Base-by-base conservation (phyloP, 2,113 vertebrate species). In the Nyctereutes procyonoides region DNA sequence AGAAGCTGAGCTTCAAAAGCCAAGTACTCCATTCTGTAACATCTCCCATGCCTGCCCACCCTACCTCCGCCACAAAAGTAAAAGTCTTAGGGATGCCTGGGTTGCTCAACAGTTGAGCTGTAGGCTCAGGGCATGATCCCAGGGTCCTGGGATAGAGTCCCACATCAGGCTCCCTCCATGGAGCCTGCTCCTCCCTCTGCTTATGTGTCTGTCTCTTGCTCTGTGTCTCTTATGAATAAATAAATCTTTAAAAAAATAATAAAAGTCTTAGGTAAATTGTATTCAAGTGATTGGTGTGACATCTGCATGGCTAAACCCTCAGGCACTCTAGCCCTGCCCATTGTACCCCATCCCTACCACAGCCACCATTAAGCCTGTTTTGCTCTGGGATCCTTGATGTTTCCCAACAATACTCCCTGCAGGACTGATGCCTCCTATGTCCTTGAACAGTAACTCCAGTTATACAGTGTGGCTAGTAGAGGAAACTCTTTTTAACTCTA, bases 211-310 rank as follows among this genome's bases (percentile, higher is more conserved):
- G 43, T 43, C 43, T 43, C 43, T 43, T 43, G 43, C 43, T 43
- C 43, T 43, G 43, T 43, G 43, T 43, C 43, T 43, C 43, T 43
- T 43, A 43, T 43, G 43, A 43, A 6, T 43, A 43, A 43, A 43
- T 43, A 43, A 43, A 43, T 43, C 43, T 43, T 43, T 7, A 43
- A 43, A 43, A 43, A 43, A 43, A 43, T 43, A 43, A 43, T 69
- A 30, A 67, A 62, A 82, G 28, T 56, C 30, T 63, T 88, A 9
- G 60, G 22, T 94, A 95, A 90, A 93, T 84, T 93, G 43, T 93
- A 30, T 69, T 74, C n/a, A 74, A 28, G n/a, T 32, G 53, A 67
- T 32, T 51, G 35, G 20, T 60, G 9, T 88, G 74, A 88, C 35
- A 13, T 82, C 28, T 89, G 38, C 24, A 3, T 19, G 15, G 30